Percentiles rank a stretch among this genome's conserved stretches.
phyloP scores from a whole-genome alignment of 2,113 vertebrate species.

The Emydura subglobosa region DNA sequence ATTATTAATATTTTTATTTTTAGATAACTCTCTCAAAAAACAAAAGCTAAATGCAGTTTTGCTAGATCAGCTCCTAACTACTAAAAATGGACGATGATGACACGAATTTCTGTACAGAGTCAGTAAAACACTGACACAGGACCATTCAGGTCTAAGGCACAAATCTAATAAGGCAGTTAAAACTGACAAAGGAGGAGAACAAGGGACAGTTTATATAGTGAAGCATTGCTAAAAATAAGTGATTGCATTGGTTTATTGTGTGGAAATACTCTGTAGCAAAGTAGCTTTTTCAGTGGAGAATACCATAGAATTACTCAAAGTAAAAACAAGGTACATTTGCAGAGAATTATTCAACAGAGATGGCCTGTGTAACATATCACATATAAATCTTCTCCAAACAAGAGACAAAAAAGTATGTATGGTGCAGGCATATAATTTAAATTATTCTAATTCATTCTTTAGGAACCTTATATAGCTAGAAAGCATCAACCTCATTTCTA shows the following conservation, averaged over 20 bases:
- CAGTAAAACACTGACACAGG: neutral
- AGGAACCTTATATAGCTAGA: neutral
- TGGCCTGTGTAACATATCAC: neutral
- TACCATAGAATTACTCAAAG: neutral
- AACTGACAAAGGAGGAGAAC: conserved; percentile 12
- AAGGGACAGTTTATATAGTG: neutral
- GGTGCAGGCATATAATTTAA: neutral
- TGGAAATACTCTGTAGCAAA: neutral
- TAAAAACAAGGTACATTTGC: neutral
- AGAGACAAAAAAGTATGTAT: neutral
- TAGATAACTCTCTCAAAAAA: conserved; percentile 15
- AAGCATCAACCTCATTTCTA: neutral
- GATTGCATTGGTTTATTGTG: neutral
- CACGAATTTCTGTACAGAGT: neutral
- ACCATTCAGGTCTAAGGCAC: conserved; percentile 33
- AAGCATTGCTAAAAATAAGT: neutral
- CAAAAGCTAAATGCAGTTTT: conserved; percentile 19
- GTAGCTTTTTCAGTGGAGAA: neutral
- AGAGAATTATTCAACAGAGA: neutral
- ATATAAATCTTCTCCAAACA: neutral
- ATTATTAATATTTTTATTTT: conserved; percentile 21
- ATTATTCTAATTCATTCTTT: neutral
- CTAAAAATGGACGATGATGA: conserved; percentile 45
- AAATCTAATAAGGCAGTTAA: conserved; percentile 19
- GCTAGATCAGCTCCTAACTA: conserved; percentile 7